Evolutionary conservation across 2,797 vertebrate genomes (phyloP).

Genomic region (Paguma larvata): DNA sequence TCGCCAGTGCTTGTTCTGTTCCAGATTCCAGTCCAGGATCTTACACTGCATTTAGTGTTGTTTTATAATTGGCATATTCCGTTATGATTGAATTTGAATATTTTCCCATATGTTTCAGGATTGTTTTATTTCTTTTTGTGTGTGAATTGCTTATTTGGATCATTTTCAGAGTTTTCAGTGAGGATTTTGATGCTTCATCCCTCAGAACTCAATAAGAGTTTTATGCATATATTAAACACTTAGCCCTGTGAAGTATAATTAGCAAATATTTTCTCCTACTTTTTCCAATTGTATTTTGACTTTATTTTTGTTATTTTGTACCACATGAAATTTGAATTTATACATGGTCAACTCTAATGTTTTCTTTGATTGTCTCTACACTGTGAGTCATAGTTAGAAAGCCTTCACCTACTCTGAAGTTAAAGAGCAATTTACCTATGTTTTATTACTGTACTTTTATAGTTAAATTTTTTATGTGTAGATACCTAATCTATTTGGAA

Average conservation of each 20-base stretch:
- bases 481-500: not conserved
- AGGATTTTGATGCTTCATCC: not conserved
- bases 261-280: not conserved
- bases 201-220: not conserved
- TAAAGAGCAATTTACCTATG: not conserved
- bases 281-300: not conserved
- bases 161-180: not conserved
- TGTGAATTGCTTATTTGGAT: not conserved
- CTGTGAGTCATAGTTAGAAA: not conserved
- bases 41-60: not conserved
- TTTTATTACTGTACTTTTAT: not conserved
- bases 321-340: not conserved
- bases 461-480: not conserved
- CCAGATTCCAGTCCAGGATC: not conserved
- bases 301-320: not conserved
- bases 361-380: not conserved
- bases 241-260: not conserved
- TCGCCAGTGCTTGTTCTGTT: not conserved
- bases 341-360: not conserved
- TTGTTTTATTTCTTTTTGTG: not conserved
- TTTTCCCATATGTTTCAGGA: not conserved
- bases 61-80: not conserved
- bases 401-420: not conserved
- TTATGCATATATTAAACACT: not conserved
- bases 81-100: slow-evolving; percentile 16